Conservation (phyloP, 2,797 vertebrate genomes). For the Melanotaenia nigrans region DNA sequence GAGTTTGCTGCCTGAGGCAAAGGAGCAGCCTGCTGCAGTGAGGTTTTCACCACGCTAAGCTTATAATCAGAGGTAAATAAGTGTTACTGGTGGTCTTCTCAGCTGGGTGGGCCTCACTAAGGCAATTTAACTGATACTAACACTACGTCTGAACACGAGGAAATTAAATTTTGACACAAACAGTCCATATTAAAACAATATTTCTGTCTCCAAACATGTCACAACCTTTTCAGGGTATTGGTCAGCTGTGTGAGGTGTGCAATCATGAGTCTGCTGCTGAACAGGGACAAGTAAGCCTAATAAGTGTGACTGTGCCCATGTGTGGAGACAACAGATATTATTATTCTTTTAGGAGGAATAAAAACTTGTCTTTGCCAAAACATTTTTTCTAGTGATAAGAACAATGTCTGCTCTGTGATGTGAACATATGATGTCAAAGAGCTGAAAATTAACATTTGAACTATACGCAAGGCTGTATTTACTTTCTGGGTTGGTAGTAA, state of each 20-base stretch:
- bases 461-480: constrained; percentile 2
- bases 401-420: background rate
- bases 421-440: constrained; percentile 14
- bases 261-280: background rate
- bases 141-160: constrained; percentile 40
- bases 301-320: constrained; percentile 32
- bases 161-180: constrained; percentile 54
- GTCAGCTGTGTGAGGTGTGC: constrained; percentile 9
- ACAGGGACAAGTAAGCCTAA: constrained; percentile 30
- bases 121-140: constrained; percentile 61
- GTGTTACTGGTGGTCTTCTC: constrained; percentile 49
- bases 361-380: constrained; percentile 11
- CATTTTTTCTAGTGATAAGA: constrained; percentile 11
- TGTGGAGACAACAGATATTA: constrained; percentile 33
- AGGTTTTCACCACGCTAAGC: constrained; percentile 35
- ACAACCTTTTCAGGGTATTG: constrained; percentile 19
- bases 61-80: constrained; percentile 61
- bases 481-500: background rate
- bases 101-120: constrained; percentile 60
- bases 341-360: constrained; percentile 19
- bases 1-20: constrained; percentile 38
- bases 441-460: background rate
- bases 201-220: constrained; percentile 29
- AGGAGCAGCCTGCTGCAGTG: constrained; percentile 35
- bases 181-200: constrained; percentile 50